phyloP scores from a whole-genome alignment of 2,113 vertebrate genomes.

The Platichthys flesus region DNA sequence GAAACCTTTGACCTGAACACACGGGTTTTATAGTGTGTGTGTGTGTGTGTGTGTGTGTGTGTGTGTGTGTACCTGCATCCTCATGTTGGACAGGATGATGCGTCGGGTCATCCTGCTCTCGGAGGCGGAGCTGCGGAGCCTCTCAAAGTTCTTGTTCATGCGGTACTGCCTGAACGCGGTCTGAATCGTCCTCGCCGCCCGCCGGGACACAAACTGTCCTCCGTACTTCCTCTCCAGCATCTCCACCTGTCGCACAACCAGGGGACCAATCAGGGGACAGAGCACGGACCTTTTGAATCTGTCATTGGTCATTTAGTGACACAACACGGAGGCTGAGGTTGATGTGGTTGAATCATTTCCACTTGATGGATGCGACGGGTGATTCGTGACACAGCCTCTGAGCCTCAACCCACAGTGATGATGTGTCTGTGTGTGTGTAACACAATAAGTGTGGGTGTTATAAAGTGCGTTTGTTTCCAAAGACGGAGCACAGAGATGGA shows the following conservation, averaged over 20 bases:
- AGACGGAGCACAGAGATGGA: background rate
- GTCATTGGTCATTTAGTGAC: no score
- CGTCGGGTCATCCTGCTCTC: constrained; percentile 77
- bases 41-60: background rate
- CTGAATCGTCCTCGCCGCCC: constrained; percentile 76
- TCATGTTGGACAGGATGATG: constrained; percentile 80
- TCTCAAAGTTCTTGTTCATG: constrained; percentile 79
- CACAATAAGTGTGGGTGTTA: background rate
- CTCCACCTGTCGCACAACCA: constrained; percentile 85
- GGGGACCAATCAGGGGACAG: background rate
- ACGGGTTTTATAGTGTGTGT: background rate
- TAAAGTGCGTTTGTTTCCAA: background rate
- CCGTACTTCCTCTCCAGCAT: constrained; percentile 96
- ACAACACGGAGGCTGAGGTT: no score
- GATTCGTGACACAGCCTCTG: background rate
- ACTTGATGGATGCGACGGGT: background rate
- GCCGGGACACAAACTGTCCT: constrained; percentile 74
- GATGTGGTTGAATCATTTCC: no score
- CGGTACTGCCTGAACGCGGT: constrained; percentile 77
- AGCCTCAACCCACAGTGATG: no score
- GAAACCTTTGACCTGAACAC: background rate
- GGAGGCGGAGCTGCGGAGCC: constrained; percentile 73
- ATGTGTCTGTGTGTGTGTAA: background rate
- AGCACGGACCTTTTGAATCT: background rate
- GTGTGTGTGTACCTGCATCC: constrained; percentile 67